A percentile compares a stretch with the other conserved stretches of the same genome.
Conservation (phyloP, 2,113 vertebrate genomes). For the Acanthisitta chloris region DNA sequence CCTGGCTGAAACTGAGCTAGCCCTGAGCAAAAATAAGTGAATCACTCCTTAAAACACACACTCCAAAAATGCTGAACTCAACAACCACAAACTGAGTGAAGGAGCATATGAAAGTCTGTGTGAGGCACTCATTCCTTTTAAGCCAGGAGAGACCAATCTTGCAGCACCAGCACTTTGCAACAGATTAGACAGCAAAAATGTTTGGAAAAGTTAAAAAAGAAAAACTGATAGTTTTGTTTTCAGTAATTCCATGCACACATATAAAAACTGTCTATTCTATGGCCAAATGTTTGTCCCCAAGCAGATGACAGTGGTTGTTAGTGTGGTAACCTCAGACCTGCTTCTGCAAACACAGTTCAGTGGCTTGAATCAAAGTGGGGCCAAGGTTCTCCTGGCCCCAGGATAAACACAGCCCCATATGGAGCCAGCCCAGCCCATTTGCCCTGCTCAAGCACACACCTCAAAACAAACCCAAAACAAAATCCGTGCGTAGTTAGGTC, state of each 20-base stretch:
- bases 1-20: slow-evolving; percentile 2
- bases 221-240: not conserved
- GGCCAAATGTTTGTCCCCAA: not conserved
- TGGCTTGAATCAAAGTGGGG: not conserved
- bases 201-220: not conserved
- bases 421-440: not conserved
- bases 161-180: not conserved
- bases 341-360: not conserved
- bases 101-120: not conserved
- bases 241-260: not conserved
- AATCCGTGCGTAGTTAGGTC: not conserved
- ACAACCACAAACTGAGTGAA: not conserved
- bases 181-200: not conserved
- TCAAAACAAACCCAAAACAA: not conserved
- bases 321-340: not conserved
- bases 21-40: slow-evolving; percentile 4
- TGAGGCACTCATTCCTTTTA: not conserved
- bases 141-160: not conserved
- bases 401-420: not conserved
- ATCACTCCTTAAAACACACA: not conserved
- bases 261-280: not conserved
- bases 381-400: rapidly evolving
- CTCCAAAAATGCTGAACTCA: slow-evolving; percentile 38
- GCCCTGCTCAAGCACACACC: not conserved
- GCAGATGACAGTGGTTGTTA: not conserved